Evolutionary conservation across 2,888 invertebrate species (phyloP).

Genomic region (Gymnocheta viridis): DNA sequence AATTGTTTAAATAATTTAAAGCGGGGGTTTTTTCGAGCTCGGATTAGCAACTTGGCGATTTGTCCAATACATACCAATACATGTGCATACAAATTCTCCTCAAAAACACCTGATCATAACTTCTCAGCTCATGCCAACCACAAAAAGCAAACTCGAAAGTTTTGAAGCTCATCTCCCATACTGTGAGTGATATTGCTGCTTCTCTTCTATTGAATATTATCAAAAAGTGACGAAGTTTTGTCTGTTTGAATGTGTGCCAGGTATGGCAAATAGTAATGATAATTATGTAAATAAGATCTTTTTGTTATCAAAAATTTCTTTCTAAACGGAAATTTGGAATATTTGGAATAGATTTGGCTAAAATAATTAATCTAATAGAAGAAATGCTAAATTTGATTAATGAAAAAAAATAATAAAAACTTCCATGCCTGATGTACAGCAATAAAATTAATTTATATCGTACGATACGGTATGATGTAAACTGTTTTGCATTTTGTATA

Average conservation of each 20-base stretch:
- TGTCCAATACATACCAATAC: background rate
- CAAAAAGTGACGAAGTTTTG: conserved; percentile 39
- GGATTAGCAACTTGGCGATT: too few species aligned
- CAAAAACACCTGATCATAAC: background rate
- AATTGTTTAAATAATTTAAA: background rate
- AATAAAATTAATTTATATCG: conserved; percentile 54
- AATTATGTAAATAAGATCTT: background rate
- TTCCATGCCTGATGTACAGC: conserved; percentile 1
- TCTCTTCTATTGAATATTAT: conserved; percentile 2
- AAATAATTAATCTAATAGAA: too few species aligned
- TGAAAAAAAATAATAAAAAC: background rate
- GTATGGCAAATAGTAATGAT: background rate
- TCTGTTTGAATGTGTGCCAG: background rate
- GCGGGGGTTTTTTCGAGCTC: too few species aligned
- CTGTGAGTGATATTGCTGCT: background rate
- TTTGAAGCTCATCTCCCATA: background rate
- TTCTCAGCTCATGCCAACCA: too few species aligned
- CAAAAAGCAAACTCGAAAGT: background rate
- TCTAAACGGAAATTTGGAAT: too few species aligned
- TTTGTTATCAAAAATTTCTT: background rate
- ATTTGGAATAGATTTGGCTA: too few species aligned
- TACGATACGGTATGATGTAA: conserved; percentile 68
- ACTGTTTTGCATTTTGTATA: conserved; percentile 4
- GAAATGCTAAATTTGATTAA: too few species aligned
- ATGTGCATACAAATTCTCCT: background rate